A percentile compares a stretch with the other conserved stretches of the same genome.
Evolutionary conservation across 1,140 invertebrate genomes (phyloP).

Genomic region (Achroia grisella): DNA sequence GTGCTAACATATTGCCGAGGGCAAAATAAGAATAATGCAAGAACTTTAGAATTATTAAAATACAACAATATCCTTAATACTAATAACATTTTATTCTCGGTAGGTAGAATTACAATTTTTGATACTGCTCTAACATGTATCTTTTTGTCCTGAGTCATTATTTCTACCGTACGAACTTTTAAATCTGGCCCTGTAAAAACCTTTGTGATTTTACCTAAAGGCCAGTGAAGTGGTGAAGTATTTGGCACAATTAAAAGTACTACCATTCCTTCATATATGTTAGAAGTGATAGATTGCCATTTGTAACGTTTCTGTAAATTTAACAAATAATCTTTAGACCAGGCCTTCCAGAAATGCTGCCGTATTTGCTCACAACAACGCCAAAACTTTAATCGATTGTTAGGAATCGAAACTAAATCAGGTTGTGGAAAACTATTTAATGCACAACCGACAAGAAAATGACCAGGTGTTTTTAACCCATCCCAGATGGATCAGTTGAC

Average conservation of each 20-base stretch:
- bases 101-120: conserved; percentile 15
- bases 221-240: conserved; percentile 25
- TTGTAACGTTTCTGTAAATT: conserved; percentile 6
- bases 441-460: conserved; percentile 5
- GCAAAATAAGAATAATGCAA: too few relatives aligned
- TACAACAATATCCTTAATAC: too few relatives aligned
- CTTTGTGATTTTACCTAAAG: conserved; percentile 22
- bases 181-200: conserved; percentile 22
- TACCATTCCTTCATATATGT: conserved; percentile 1
- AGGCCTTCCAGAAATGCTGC: conserved; percentile 16
- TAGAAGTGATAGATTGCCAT: conserved; percentile 1
- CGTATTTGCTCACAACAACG: conserved; percentile 7
- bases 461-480: conserved; percentile 8
- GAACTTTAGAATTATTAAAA: too few relatives aligned
- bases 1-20: too few relatives aligned
- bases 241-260: background rate
- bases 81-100: too few relatives aligned
- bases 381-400: conserved; percentile 4
- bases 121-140: conserved; percentile 12
- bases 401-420: background rate
- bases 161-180: conserved; percentile 19
- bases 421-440: conserved; percentile 1
- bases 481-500: conserved; percentile 6
- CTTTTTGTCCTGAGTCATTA: conserved; percentile 7
- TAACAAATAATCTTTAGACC: conserved; percentile 9